phyloP scores from a whole-genome alignment of 2,888 invertebrate species.

The Endotricha flammealis region DNA sequence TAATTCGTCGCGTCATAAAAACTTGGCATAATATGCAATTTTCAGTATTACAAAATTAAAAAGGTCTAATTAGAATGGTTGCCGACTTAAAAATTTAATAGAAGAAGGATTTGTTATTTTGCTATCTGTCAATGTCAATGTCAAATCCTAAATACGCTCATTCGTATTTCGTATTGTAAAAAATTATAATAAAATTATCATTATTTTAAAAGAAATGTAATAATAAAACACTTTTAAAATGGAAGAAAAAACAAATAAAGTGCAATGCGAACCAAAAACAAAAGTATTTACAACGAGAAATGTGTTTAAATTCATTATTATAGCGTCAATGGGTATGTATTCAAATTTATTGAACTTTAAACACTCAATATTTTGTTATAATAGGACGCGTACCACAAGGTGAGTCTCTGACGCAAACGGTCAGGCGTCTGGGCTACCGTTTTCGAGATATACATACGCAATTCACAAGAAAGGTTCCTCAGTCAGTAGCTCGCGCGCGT shows the following conservation, averaged over 20 bases:
- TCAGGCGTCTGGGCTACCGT: not conserved
- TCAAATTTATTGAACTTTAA: not conserved
- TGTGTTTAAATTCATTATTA: not conserved
- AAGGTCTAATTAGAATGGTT: too few relatives aligned
- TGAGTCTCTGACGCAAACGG: too few relatives aligned
- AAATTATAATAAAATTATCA: too few relatives aligned
- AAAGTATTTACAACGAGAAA: not conserved
- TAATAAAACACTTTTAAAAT: not conserved
- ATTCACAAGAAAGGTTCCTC: not conserved
- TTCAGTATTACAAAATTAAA: too few relatives aligned
- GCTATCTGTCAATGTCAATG: too few relatives aligned
- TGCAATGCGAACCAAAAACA: not conserved
- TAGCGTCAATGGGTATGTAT: not conserved
- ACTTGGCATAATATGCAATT: too few relatives aligned
- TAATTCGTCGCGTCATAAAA: too few relatives aligned
- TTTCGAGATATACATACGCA: not conserved
- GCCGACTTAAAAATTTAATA: too few relatives aligned
- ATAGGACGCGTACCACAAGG: too few relatives aligned
- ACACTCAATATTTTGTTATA: not conserved
- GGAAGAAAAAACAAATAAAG: not conserved
- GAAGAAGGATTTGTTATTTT: too few relatives aligned
- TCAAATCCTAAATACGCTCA: too few relatives aligned
- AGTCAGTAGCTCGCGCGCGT: not conserved
- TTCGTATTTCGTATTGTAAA: too few relatives aligned
- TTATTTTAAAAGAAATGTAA: not conserved